A percentile compares a stretch with the other conserved stretches of the same genome.
Conservation (phyloP, 2,888 invertebrate genomes). For the Yponomeuta plumbellus region DNA sequence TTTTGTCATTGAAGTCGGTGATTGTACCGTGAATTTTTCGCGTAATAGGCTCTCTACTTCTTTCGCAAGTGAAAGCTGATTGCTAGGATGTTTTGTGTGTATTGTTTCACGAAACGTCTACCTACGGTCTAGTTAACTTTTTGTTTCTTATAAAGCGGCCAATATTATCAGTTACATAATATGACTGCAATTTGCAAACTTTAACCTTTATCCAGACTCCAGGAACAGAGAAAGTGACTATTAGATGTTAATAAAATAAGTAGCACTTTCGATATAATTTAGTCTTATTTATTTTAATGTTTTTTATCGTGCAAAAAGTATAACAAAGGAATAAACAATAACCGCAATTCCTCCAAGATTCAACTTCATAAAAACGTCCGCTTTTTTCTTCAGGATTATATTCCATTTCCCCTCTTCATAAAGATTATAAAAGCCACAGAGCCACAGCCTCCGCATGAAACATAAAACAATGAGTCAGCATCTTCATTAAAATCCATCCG, state of each 20-base stretch:
- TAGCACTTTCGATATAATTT: too few relatives aligned
- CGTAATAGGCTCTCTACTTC: constrained; percentile 22
- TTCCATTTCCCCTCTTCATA: not conserved
- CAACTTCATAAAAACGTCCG: not conserved
- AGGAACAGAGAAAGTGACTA: too few relatives aligned
- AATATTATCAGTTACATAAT: too few relatives aligned
- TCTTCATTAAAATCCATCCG: constrained; percentile 10
- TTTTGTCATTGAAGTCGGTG: constrained; percentile 29
- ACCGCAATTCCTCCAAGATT: not conserved
- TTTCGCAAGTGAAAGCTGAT: constrained; percentile 15
- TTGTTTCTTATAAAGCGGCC: too few relatives aligned
- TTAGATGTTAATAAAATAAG: too few relatives aligned
- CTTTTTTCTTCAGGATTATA: not conserved
- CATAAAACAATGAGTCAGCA: constrained; percentile 6
- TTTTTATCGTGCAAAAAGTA: too few relatives aligned
- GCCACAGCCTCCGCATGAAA: not conserved
- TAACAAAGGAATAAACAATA: too few relatives aligned
- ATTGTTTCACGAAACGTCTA: not conserved
- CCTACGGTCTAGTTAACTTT: too few relatives aligned
- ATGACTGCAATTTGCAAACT: too few relatives aligned
- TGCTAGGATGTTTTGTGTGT: not conserved
- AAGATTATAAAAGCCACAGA: not conserved
- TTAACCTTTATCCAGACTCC: too few relatives aligned
- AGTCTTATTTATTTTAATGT: too few relatives aligned
- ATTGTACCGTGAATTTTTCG: constrained; percentile 27